phyloP scores from a whole-genome alignment of 1,140 invertebrate genomes.

The Drosophila arawakana region DNA sequence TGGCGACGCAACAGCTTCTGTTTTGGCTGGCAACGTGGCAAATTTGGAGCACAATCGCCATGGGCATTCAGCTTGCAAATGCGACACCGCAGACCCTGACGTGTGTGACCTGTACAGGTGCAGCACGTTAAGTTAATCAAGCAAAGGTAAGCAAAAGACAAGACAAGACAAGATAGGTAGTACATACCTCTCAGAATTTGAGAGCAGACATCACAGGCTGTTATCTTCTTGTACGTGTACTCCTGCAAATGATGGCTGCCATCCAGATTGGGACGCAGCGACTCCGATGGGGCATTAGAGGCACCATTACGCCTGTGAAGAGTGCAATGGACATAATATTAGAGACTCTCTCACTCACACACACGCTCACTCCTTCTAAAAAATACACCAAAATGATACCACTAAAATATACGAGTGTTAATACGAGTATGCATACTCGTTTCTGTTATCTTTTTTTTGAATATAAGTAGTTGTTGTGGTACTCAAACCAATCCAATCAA shows the following conservation, averaged over 20 bases:
- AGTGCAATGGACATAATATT: conserved; percentile 50
- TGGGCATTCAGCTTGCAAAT: conserved; percentile 96
- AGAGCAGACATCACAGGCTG: conserved; percentile 96
- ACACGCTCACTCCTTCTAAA: not conserved
- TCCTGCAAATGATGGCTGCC: conserved; percentile 94
- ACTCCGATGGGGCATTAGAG: conserved; percentile 80
- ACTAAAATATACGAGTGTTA: conserved; percentile 14
- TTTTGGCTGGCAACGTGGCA: conserved; percentile 92
- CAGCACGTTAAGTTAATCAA: conserved; percentile 13
- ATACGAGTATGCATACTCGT: not conserved
- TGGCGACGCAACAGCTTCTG: conserved; percentile 92
- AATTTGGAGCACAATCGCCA: conserved; percentile 93
- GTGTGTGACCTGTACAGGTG: conserved; percentile 90
- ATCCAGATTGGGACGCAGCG: conserved; percentile 86
- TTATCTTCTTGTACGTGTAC: conserved; percentile 98
- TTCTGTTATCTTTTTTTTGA: not conserved
- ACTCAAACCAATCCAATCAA: conserved; percentile 21
- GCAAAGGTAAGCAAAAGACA: not conserved
- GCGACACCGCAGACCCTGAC: conserved; percentile 95
- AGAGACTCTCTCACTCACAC: conserved; percentile 5
- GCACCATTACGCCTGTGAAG: conserved; percentile 90
- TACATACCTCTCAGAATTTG: conserved; percentile 93
- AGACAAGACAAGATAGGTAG: not conserved
- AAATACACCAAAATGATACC: conserved; percentile 10
- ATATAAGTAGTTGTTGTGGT: not conserved